Base-by-base conservation (phyloP, 1,140 invertebrate species). In the Leucophenga varia region DNA sequence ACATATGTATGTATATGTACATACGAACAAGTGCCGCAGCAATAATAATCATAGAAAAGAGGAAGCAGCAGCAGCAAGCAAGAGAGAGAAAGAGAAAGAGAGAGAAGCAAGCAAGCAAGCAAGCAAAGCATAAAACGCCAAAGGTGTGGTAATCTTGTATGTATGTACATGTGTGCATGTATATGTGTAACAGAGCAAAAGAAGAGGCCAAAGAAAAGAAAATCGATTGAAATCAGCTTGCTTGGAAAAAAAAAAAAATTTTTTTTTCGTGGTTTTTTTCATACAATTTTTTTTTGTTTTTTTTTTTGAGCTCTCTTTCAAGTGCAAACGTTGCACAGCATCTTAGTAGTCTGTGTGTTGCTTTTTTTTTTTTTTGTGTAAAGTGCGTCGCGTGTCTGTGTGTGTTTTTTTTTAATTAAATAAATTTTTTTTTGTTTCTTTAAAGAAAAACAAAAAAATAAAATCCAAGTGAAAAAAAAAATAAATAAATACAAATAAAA, bases 11-110 rank as follows among this genome's bases (percentile, higher is more conserved):
- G 22, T 6, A 25, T 43, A 35, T 43, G 40, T 39, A 28, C 34
- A 10, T 10, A 43, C 34, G 40, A 43, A 37, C 37, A 14, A 13
- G 12, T 21, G 25, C 39, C 32, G 35, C 44, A 48, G 21, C 28
- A 16, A 35, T 30, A 41, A 9, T 13, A 13, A 25, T 48, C 38
- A 28, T 39, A 31, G 17, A 39, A n/a, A 19, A 40, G 14, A 19
- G 40, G 13, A 40, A 40, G 36, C 35, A 46, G 42, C 52, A 51
- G 52, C 5, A 41, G 42, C 42, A 47, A 43, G 30, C 31, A n/a
- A n/a, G 52, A 18, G 22, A 7, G 36, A 43, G 18, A 16, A 25
- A 39, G 47, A 40, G 4, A n/a, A n/a, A 9, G 31, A 4, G 9
- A n/a, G 31, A 6, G 31, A 4, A 34, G 31, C 31, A 34, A 34